These are phyloP conservation scores for Molossus molossus DNA, from an alignment of 2,797 vertebrate genomes.

Conservation along the genomic window DNA sequence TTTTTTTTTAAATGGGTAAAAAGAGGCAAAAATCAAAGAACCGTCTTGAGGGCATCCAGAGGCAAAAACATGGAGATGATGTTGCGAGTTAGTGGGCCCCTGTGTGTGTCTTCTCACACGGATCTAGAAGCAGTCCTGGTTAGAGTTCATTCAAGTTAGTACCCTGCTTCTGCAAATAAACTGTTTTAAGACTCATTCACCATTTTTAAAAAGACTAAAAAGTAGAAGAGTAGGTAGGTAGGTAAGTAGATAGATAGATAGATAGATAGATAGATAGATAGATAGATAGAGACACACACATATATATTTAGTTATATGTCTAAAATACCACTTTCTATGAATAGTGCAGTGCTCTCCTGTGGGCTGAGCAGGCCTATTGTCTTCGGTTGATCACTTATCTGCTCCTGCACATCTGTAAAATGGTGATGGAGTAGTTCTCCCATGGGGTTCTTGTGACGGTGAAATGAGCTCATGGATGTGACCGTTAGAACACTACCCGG, in stretches of 20 bases:
- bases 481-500: neutral
- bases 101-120: slow-evolving; percentile 79
- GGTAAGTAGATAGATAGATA: neutral
- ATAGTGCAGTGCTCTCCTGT: accelerated
- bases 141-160: slow-evolving; percentile 84
- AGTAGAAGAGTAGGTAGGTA: neutral
- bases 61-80: slow-evolving; percentile 77
- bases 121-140: slow-evolving; percentile 68
- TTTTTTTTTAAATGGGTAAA: slow-evolving; percentile 58
- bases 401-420: neutral
- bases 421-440: neutral
- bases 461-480: neutral
- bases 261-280: neutral
- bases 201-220: slow-evolving; percentile 32
- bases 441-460: neutral
- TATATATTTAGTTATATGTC: neutral
- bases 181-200: slow-evolving; percentile 25
- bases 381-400: neutral
- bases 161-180: slow-evolving; percentile 69
- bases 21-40: slow-evolving; percentile 81
- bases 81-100: slow-evolving; percentile 81
- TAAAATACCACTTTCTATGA: neutral
- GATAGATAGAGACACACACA: neutral
- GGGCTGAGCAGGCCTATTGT: neutral
- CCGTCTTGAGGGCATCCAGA: slow-evolving; percentile 82